Conservation (phyloP, 1,140 invertebrate species). For the Psilanteris sp. region DNA sequence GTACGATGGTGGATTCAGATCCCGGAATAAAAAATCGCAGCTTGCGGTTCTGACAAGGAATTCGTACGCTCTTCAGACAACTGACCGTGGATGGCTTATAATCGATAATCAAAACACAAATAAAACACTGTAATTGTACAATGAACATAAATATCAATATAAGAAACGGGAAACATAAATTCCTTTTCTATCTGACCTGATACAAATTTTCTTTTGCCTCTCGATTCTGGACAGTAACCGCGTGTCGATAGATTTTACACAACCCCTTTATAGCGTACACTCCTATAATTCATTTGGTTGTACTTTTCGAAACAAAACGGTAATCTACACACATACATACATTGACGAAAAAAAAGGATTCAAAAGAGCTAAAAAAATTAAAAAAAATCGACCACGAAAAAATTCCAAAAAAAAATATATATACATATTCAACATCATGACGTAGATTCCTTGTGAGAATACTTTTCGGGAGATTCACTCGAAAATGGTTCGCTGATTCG, state of each 20-base stretch:
- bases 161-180: conserved; percentile 24
- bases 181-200: conserved; percentile 4
- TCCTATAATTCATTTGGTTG: conserved; percentile 29
- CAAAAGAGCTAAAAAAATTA: too few relatives aligned
- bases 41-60: conserved; percentile 58
- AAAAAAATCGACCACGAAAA: too few relatives aligned
- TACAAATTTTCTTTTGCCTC: not conserved
- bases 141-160: not conserved
- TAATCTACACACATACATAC: too few relatives aligned
- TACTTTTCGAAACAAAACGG: conserved; percentile 13
- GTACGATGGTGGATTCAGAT: conserved; percentile 27
- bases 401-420: conserved; percentile 4
- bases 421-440: too few relatives aligned
- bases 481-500: conserved; percentile 40
- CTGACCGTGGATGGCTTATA: conserved; percentile 24
- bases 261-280: not conserved
- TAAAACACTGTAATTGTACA: not conserved
- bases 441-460: conserved; percentile 51
- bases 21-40: conserved; percentile 37
- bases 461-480: conserved; percentile 51
- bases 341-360: too few relatives aligned
- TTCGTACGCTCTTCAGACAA: conserved; percentile 1
- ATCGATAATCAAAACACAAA: conserved; percentile 30
- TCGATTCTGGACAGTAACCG: too few relatives aligned
- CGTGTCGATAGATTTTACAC: conserved; percentile 14